Percentiles rank a stretch among this genome's conserved stretches.
phyloP scores from a whole-genome alignment of 2,797 vertebrate species.

The Arnoldichthys spilopterus region DNA sequence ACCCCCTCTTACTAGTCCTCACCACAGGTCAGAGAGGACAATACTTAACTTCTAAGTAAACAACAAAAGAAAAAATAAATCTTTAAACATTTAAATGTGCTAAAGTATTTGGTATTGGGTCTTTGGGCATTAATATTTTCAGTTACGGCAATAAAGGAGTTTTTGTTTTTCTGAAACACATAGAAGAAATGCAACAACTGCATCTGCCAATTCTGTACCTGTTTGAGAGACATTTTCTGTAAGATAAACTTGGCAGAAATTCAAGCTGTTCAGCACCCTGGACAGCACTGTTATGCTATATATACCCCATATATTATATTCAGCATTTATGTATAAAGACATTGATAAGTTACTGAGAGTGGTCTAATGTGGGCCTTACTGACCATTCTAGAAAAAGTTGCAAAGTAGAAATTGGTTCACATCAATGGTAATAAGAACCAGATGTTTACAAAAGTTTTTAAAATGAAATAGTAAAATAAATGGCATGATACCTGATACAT shows the following conservation, averaged over 20 bases:
- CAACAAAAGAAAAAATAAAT: not conserved
- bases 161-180: not conserved
- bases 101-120: not conserved
- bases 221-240: not conserved
- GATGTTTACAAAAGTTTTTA: not conserved
- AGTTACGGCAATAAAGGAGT: not conserved
- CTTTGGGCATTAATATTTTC: not conserved
- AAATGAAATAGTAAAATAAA: not conserved
- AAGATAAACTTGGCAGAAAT: not conserved
- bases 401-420: no score
- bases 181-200: not conserved
- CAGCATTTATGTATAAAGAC: no score
- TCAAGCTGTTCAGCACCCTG: conserved; percentile 24
- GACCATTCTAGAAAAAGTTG: no score
- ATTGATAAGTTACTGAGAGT: no score
- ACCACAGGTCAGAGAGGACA: not conserved
- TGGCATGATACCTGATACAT: not conserved
- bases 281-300: conserved; percentile 39
- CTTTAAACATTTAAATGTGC: not conserved
- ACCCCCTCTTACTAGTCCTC: not conserved
- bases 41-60: not conserved
- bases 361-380: no score
- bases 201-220: not conserved
- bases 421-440: no score
- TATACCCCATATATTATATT: not conserved